Conservation (phyloP, 2,797 vertebrate genomes). For the Acanthurus lineatus region DNA sequence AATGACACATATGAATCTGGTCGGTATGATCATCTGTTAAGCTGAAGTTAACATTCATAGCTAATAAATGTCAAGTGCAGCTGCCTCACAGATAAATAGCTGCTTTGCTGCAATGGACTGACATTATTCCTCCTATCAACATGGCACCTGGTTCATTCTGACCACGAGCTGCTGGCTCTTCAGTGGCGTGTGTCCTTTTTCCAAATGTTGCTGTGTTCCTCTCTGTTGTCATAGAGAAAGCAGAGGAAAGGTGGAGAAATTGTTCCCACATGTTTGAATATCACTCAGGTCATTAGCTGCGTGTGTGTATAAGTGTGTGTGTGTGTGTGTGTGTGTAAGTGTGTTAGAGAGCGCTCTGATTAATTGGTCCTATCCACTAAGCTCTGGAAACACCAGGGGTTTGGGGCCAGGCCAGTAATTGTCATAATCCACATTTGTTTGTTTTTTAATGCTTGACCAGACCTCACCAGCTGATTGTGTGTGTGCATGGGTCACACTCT, state of each 20-base stretch:
- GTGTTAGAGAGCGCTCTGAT: constrained; percentile 51
- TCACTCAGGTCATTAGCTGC: constrained; percentile 70
- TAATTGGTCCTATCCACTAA: constrained; percentile 71
- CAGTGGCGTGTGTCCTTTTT: constrained; percentile 63
- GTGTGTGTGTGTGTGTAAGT: constrained; percentile 25
- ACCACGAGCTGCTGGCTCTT: constrained; percentile 36
- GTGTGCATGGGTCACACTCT: constrained; percentile 37
- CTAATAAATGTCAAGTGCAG: background rate
- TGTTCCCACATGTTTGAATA: constrained; percentile 81
- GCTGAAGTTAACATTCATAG: background rate
- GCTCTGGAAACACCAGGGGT: constrained; percentile 62
- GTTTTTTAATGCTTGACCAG: constrained; percentile 68
- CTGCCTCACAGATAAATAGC: constrained; percentile 8
- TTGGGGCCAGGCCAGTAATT: constrained; percentile 70
- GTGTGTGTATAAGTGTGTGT: constrained; percentile 25
- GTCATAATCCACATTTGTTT: constrained; percentile 75
- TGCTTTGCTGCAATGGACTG: constrained; percentile 7
- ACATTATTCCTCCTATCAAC: constrained; percentile 34
- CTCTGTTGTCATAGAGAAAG: constrained; percentile 77
- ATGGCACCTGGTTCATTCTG: constrained; percentile 50
- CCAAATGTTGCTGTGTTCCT: constrained; percentile 64
- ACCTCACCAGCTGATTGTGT: constrained; percentile 38
- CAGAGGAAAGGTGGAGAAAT: constrained; percentile 67
- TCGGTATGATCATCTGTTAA: background rate
- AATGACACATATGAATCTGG: background rate